Evolutionary conservation across 1,140 invertebrate species (phyloP), one percentile per base, ranked within the genome.

Genomic region (Heliconius nattereri): DNA sequence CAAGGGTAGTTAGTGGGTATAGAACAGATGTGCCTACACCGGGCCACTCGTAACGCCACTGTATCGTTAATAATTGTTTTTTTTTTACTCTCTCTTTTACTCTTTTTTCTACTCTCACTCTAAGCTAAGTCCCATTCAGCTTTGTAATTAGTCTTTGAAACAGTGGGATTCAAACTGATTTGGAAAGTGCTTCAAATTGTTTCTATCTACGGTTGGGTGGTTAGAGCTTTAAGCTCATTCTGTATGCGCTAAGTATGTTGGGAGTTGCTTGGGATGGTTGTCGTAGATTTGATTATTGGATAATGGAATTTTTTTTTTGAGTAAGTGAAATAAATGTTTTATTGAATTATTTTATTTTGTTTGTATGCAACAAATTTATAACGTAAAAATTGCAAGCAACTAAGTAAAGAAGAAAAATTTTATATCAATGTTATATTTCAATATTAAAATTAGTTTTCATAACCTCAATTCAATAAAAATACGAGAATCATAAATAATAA

Each of bases 71-170:
- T 92, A 92, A 93, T 93, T 90, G 89, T 90, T 35, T 91, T 84
- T 91, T n/a, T 91, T 91, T 87, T 82, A 86, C 85, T 87, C 84
- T 89, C 89, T 92, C 90, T 81, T 90, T 87, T 35, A 45, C 40
- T 16, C 40, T 90, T 91, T 84, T 91, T 91, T 91, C 86, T 82
- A 86, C 85, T 87, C 84, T 89, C 16, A 20, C 11, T 71, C 35
- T 40, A 66, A 90, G 86, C 87, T 86, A 90, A 90, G 87, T 87
- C 90, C 91, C 86, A 92, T 90, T 91, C 90, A 88, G 87, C 89
- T 93, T 93, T 92, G 92, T 94, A 94, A 94, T 94, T 94, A 94
- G 90, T 92, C 88, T 87, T 82, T 91, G 84, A 85, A 88, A 86
- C 86, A 85, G 87, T 88, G 85, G 87, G 88, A 77, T 77, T 54